Conservation (phyloP, 2,797 vertebrate species). For the Mus caroli region DNA sequence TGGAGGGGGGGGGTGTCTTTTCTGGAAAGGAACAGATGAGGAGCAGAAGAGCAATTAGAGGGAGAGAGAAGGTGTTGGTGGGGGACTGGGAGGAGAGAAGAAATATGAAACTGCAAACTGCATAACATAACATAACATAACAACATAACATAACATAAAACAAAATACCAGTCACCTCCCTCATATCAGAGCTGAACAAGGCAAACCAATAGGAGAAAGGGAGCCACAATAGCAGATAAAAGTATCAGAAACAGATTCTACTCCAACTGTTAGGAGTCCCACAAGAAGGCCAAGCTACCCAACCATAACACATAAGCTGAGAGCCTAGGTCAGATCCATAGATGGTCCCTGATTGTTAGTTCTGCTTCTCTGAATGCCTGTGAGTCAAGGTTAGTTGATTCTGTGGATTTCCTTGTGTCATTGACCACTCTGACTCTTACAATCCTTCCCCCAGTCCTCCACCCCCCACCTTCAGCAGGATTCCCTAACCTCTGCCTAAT, state of each 20-base stretch:
- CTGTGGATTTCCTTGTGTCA: not conserved
- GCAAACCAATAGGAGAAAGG: not conserved
- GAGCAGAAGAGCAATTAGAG: not conserved
- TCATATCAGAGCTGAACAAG: not conserved
- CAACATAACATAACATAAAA: not conserved
- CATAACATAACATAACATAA: not conserved
- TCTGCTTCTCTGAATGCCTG: not conserved
- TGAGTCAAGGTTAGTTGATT: not conserved
- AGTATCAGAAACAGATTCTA: not conserved
- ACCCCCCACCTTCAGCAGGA: not conserved
- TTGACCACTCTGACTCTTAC: not conserved
- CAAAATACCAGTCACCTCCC: not conserved
- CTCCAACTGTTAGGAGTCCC: not conserved
- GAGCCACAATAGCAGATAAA: not conserved
- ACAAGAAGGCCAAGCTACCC: not conserved
- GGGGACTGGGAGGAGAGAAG: not conserved
- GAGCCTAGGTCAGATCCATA: not conserved
- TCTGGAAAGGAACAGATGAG: not conserved
- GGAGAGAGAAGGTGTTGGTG: not conserved
- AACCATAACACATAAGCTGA: not conserved
- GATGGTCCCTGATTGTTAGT: not conserved
- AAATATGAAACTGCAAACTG: not conserved
- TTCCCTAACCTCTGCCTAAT: not conserved
- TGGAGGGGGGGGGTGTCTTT: not conserved
- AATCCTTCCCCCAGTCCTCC: not conserved